A percentile compares a stretch with the other conserved stretches of the same genome.
Conservation (phyloP, 2,797 vertebrate genomes). For the Sebastes oblongus region DNA sequence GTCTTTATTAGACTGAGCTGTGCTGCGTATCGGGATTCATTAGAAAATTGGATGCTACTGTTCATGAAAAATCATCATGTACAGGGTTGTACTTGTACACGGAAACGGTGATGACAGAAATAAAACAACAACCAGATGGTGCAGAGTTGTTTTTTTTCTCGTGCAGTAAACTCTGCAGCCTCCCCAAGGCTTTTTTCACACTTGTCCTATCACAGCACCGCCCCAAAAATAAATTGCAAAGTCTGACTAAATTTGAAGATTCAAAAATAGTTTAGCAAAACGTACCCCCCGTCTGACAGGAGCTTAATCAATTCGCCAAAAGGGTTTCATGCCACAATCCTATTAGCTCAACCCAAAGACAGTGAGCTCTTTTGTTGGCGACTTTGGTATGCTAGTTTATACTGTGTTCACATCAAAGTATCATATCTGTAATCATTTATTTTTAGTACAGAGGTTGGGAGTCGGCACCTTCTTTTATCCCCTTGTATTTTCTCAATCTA, state of each 20-base stretch:
- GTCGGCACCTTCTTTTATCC: constrained; percentile 27
- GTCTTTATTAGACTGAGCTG: constrained; percentile 63
- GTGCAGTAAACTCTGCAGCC: constrained; percentile 46
- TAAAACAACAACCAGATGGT: constrained; percentile 72
- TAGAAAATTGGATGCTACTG: constrained; percentile 54
- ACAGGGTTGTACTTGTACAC: constrained; percentile 21
- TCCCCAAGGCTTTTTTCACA: constrained; percentile 52
- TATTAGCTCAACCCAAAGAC: constrained; percentile 58
- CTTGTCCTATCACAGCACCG: constrained; percentile 21
- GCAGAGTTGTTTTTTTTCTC: constrained; percentile 2
- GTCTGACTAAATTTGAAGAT: constrained; percentile 51
- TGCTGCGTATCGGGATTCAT: constrained; percentile 47
- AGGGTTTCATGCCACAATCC: constrained; percentile 52
- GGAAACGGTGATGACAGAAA: constrained; percentile 58
- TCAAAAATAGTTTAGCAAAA: constrained; percentile 47
- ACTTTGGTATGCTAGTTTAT: constrained; percentile 28
- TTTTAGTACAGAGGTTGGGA: constrained; percentile 30
- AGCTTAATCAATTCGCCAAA: constrained; percentile 59
- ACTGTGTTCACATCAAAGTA: constrained; percentile 41
- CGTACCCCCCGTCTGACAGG: constrained; percentile 45
- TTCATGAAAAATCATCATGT: constrained; percentile 44
- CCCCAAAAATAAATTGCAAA: constrained; percentile 40
- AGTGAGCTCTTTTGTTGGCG: constrained; percentile 37
- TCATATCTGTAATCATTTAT: constrained; percentile 38
- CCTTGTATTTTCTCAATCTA: constrained; percentile 46